These are phyloP conservation scores for Parotocinclus haroldoi DNA, from an alignment of 2,797 vertebrate species.

Conservation along the genomic window DNA sequence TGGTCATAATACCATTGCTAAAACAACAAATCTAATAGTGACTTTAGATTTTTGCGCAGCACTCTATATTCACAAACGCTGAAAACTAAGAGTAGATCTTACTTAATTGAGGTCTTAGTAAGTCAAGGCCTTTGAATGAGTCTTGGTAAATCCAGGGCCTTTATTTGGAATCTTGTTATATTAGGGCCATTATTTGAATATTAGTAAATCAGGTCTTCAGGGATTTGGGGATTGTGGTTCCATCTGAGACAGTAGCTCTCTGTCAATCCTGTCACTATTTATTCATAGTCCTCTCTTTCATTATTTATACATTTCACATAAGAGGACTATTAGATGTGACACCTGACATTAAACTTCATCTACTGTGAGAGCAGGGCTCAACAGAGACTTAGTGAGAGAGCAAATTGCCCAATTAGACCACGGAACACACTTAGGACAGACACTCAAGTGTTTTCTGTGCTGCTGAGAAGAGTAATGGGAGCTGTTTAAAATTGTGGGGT, in stretches of 20 bases:
- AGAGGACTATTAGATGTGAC: constrained; percentile 41
- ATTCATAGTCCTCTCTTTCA: constrained; percentile 5
- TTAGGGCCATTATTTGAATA: too few relatives aligned
- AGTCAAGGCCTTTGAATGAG: too few relatives aligned
- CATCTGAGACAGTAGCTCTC: not conserved
- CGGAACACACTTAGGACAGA: constrained; percentile 41
- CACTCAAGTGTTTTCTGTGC: constrained; percentile 37
- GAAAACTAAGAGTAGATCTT: too few relatives aligned
- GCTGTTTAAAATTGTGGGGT: constrained; percentile 26
- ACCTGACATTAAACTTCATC: constrained; percentile 52
- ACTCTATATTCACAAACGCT: too few relatives aligned
- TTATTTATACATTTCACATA: constrained; percentile 26
- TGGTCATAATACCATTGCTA: too few relatives aligned
- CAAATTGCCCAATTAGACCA: constrained; percentile 52
- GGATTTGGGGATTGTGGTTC: too few relatives aligned
- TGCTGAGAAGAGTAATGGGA: constrained; percentile 36
- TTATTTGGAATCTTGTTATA: too few relatives aligned
- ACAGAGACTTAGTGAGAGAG: constrained; percentile 35
- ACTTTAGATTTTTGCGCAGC: too few relatives aligned
- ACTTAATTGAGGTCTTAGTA: too few relatives aligned
- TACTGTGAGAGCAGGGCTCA: constrained; percentile 33
- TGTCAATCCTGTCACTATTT: constrained; percentile 1
- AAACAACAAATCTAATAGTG: too few relatives aligned
- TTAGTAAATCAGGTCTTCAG: too few relatives aligned
- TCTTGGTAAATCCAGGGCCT: too few relatives aligned